Evolutionary conservation across 2,113 vertebrate species (phyloP).

Genomic region (Eidolon helvum): DNA sequence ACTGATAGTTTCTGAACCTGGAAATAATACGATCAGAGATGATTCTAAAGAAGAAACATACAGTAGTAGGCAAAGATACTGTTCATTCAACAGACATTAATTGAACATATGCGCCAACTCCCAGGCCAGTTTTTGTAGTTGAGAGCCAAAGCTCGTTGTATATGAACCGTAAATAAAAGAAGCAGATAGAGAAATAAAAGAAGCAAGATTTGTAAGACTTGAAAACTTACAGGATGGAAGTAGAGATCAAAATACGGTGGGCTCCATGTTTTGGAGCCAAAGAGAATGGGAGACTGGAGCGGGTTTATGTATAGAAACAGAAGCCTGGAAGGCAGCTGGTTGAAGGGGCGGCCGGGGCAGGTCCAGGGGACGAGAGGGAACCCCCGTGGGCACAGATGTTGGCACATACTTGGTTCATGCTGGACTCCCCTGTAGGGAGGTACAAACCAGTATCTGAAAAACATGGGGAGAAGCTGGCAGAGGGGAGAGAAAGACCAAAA

Average conservation of each 20-base stretch:
- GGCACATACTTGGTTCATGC: fast-evolving
- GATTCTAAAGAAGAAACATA: not conserved
- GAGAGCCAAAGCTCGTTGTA: not conserved
- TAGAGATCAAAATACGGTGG: not conserved
- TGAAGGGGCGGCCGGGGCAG: fast-evolving
- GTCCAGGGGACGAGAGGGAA: not conserved
- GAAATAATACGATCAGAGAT: not conserved
- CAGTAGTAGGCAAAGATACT: not conserved
- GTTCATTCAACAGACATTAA: not conserved
- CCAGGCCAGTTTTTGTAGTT: not conserved
- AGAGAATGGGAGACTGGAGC: too few relatives aligned
- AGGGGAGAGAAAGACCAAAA: not conserved
- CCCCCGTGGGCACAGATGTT: fast-evolving
- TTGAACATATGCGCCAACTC: not conserved
- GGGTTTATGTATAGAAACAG: not conserved
- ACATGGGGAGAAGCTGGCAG: not conserved
- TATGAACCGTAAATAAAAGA: not conserved
- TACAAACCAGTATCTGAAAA: not conserved
- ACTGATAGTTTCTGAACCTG: not conserved
- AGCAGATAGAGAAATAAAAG: not conserved
- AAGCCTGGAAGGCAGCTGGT: not conserved
- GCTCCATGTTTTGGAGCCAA: not conserved
- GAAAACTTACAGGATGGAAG: not conserved
- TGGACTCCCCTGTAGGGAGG: not conserved
- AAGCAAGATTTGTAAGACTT: not conserved